These are phyloP conservation scores for Trichomycterus rosablanca DNA, from an alignment of 2,113 vertebrate species.

Conservation along the genomic window DNA sequence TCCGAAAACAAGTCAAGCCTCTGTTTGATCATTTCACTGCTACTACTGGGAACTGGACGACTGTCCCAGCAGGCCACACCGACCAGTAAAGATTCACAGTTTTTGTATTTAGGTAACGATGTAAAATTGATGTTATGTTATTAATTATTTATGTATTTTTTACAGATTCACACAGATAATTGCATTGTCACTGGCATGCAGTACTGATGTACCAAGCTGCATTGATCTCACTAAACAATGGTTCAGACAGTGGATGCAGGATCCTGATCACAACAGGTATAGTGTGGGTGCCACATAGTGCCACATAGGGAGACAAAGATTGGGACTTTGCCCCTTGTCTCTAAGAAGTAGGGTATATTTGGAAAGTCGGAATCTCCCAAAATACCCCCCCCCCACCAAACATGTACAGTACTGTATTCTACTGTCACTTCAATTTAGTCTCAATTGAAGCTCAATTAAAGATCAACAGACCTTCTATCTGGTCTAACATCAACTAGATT, in stretches of 20 bases:
- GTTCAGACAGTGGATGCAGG: slow-evolving; percentile 59
- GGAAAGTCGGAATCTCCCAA: too few relatives aligned
- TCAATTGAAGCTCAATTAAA: too few relatives aligned
- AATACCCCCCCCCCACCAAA: background rate
- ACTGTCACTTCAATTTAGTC: too few relatives aligned
- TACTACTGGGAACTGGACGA: slow-evolving; percentile 55
- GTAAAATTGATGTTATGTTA: background rate
- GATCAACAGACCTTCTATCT: too few relatives aligned
- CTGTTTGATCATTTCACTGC: slow-evolving; percentile 67
- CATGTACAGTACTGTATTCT: background rate
- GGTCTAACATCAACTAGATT: too few relatives aligned
- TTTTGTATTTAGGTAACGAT: background rate
- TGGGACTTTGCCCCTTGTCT: too few relatives aligned
- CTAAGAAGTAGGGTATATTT: too few relatives aligned
- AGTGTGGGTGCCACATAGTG: too few relatives aligned
- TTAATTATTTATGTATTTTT: too few relatives aligned
- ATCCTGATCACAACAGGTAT: slow-evolving; percentile 57
- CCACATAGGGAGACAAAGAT: too few relatives aligned
- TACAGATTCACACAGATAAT: slow-evolving; percentile 81
- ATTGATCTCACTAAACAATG: slow-evolving; percentile 31
- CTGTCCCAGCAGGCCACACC: slow-evolving; percentile 51
- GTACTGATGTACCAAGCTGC: slow-evolving; percentile 58
- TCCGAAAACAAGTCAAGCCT: slow-evolving; percentile 73
- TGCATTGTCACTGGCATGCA: slow-evolving; percentile 74
- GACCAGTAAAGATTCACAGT: slow-evolving; percentile 72